These are phyloP conservation scores for Cephus spinipes DNA, from an alignment of 2,888 invertebrate genomes.

Conservation along the genomic window DNA sequence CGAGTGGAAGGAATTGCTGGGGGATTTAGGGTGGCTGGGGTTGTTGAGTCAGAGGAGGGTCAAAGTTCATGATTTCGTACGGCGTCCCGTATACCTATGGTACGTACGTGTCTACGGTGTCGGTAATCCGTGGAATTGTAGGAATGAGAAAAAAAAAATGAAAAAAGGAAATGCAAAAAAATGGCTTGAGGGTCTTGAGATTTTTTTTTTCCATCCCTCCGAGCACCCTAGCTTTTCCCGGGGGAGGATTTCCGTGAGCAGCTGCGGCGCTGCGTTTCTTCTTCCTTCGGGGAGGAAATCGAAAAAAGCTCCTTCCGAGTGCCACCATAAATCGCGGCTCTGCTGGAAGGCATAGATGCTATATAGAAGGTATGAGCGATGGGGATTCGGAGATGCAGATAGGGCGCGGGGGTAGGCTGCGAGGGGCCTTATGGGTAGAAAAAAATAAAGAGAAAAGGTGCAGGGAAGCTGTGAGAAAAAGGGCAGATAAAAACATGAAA, in stretches of 20 bases:
- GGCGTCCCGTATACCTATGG: neutral
- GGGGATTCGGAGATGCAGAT: neutral
- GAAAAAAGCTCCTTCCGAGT: neutral
- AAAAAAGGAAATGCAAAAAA: neutral
- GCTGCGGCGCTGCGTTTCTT: neutral
- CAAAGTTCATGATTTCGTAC: conserved; percentile 19
- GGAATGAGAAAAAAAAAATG: conserved; percentile 15
- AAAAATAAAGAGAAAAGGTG: neutral
- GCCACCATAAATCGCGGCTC: neutral
- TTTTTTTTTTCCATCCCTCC: neutral
- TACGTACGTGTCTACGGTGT: conserved; percentile 14
- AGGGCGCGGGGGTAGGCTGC: neutral
- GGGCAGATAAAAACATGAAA: conserved; percentile 11
- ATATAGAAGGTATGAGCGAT: neutral
- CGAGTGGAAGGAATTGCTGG: neutral
- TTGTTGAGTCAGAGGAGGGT: conserved; percentile 5
- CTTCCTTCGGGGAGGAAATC: neutral
- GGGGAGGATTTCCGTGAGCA: neutral
- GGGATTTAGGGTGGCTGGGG: neutral
- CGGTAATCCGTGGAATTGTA: conserved; percentile 24
- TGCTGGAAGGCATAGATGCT: neutral
- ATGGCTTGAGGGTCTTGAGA: neutral
- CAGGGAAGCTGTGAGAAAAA: conserved; percentile 7
- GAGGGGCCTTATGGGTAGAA: neutral
- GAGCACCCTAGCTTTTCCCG: neutral